A percentile compares a stretch with the other conserved stretches of the same genome.
Evolutionary conservation across 2,797 vertebrate species (phyloP).

Genomic region (Smutsia gigantea): DNA sequence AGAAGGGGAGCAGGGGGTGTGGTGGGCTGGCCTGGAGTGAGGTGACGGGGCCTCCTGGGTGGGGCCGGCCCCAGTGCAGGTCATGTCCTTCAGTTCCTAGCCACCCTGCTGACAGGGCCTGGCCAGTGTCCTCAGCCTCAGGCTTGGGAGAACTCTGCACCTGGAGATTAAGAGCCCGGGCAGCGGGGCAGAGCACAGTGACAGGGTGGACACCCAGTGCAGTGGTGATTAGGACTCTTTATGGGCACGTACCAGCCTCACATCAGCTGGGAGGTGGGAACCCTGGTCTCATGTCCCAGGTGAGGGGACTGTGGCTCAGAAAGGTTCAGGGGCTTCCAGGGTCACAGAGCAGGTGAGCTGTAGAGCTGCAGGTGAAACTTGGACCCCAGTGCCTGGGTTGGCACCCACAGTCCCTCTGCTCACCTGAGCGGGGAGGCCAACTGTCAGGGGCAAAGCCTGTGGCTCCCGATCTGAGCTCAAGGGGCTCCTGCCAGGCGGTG

Average conservation of each 20-base stretch:
- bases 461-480: neutral
- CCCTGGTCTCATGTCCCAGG: accelerated
- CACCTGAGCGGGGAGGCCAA: accelerated
- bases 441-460: too few relatives aligned
- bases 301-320: neutral
- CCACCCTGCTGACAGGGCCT: too few relatives aligned
- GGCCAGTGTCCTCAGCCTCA: accelerated
- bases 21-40: neutral
- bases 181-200: neutral
- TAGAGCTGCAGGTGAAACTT: neutral
- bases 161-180: neutral
- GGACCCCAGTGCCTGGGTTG: neutral
- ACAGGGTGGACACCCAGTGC: accelerated
- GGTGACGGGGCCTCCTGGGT: neutral
- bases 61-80: neutral
- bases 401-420: neutral
- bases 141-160: neutral
- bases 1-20: too few relatives aligned
- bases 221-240: accelerated
- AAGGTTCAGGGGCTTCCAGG: neutral
- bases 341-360: neutral
- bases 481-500: accelerated
- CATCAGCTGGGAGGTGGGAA: neutral
- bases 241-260: neutral
- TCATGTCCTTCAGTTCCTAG: neutral